These are phyloP conservation scores for Lycodopsis pacificus DNA, from an alignment of 2,797 vertebrate species.

Conservation along the genomic window DNA sequence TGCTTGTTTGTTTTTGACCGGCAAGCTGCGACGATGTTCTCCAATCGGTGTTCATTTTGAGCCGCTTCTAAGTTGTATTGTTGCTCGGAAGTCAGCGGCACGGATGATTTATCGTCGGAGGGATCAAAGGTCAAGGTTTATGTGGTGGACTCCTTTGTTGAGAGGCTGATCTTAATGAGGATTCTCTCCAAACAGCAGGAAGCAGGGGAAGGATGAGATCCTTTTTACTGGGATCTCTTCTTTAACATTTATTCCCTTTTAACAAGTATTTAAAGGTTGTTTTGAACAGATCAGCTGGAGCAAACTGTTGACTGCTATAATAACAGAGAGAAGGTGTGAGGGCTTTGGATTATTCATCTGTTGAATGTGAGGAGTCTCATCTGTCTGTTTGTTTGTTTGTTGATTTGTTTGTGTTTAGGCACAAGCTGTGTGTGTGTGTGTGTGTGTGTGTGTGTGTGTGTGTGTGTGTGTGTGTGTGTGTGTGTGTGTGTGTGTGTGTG, in stretches of 20 bases:
- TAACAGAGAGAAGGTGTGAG: slow-evolving; percentile 22
- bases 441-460: not conserved
- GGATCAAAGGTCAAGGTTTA: slow-evolving; percentile 91
- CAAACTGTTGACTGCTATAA: slow-evolving; percentile 32
- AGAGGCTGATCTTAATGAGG: slow-evolving; percentile 79
- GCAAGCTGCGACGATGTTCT: slow-evolving; percentile 26
- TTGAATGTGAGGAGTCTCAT: slow-evolving; percentile 54
- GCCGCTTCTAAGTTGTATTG: slow-evolving; percentile 47
- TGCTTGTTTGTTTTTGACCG: slow-evolving; percentile 21
- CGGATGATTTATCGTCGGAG: slow-evolving; percentile 74
- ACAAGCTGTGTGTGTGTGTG: slow-evolving; percentile 65
- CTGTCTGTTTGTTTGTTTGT: slow-evolving; percentile 78
- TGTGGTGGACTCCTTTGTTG: slow-evolving; percentile 86
- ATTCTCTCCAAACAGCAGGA: slow-evolving; percentile 70
- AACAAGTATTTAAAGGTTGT: not conserved
- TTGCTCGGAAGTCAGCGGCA: slow-evolving; percentile 57
- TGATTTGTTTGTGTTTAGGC: slow-evolving; percentile 74
- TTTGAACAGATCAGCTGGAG: slow-evolving; percentile 3
- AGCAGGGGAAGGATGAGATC: not conserved
- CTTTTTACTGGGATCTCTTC: not conserved
- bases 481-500: slow-evolving; percentile 32
- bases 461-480: slow-evolving; percentile 31
- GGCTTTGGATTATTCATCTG: slow-evolving; percentile 41
- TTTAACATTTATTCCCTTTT: not conserved
- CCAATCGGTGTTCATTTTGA: slow-evolving; percentile 25